Conservation (phyloP, 2,113 vertebrate species). For the Scolopax mira region DNA sequence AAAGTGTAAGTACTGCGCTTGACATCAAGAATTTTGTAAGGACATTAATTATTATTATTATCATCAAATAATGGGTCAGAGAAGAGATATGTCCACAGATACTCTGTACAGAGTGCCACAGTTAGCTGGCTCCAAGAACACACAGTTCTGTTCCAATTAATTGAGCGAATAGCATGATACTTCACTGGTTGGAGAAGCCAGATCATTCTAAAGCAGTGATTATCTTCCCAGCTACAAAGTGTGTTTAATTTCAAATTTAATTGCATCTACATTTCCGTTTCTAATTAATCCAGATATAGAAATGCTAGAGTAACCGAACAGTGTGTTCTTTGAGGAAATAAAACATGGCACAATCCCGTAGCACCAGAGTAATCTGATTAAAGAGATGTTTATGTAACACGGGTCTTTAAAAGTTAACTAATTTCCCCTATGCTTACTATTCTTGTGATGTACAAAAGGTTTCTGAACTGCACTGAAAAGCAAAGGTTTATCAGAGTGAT, state of each 20-base stretch:
- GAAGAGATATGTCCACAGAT: not conserved
- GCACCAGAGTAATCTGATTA: constrained; percentile 55
- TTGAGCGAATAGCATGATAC: constrained; percentile 48
- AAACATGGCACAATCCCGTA: constrained; percentile 21
- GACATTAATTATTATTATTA: not conserved
- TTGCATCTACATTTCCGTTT: constrained; percentile 73
- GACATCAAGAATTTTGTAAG: not conserved
- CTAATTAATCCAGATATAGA: constrained; percentile 76
- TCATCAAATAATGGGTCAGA: not conserved
- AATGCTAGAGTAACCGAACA: constrained; percentile 73
- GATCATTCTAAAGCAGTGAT: constrained; percentile 71
- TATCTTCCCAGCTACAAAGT: constrained; percentile 66
- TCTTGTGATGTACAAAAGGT: not conserved
- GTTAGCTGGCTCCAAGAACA: constrained; percentile 24
- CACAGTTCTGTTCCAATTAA: constrained; percentile 60
- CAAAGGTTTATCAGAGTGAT: not conserved
- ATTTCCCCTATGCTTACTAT: constrained; percentile 36
- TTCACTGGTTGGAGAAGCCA: constrained; percentile 51
- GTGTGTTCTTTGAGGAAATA: constrained; percentile 63
- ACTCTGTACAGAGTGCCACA: not conserved
- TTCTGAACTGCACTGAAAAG: not conserved
- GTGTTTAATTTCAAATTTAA: constrained; percentile 77
- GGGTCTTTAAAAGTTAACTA: constrained; percentile 28
- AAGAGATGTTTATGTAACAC: constrained; percentile 45
- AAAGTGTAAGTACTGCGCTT: not conserved